phyloP scores from a whole-genome alignment of 2,888 invertebrate genomes.

The Drosophila falleni region DNA sequence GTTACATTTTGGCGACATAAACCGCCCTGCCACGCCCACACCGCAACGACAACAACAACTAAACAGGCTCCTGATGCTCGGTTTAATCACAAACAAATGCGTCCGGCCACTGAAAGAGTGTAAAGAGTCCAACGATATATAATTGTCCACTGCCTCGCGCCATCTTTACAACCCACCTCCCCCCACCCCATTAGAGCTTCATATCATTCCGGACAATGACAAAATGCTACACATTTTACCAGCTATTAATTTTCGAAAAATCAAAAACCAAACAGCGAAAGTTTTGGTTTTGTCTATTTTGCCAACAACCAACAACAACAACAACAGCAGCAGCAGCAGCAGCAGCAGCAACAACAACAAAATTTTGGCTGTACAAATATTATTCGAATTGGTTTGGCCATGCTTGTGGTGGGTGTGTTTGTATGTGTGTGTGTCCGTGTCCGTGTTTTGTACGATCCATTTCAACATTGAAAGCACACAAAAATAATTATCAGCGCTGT shows the following conservation, averaged over 20 bases:
- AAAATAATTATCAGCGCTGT: slow-evolving; percentile 62
- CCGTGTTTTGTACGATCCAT: slow-evolving; percentile 14
- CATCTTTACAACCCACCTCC: too few relatives aligned
- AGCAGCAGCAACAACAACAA: slow-evolving; percentile 20
- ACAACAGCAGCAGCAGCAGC: slow-evolving; percentile 7
- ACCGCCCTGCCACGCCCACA: slow-evolving; percentile 28
- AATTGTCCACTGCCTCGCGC: too few relatives aligned
- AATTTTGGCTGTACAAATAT: slow-evolving; percentile 53
- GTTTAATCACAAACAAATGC: slow-evolving; percentile 77
- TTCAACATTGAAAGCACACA: slow-evolving; percentile 50
- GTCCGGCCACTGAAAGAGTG: slow-evolving; percentile 38
- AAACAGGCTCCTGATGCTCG: slow-evolving; percentile 63
- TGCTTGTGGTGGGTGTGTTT: slow-evolving; percentile 5
- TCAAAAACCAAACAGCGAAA: slow-evolving; percentile 48
- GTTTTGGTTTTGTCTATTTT: slow-evolving; percentile 48
- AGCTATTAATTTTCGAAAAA: slow-evolving; percentile 77
- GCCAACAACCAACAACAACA: slow-evolving; percentile 29
- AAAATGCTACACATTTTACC: slow-evolving; percentile 71
- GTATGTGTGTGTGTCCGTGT: not conserved
- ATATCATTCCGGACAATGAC: slow-evolving; percentile 56
- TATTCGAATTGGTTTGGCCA: slow-evolving; percentile 32
- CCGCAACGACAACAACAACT: slow-evolving; percentile 55
- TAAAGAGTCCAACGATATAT: slow-evolving; percentile 2
- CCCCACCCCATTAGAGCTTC: not conserved
- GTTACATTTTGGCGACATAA: slow-evolving; percentile 44